Conservation (phyloP, 2,113 vertebrate genomes). For the Ctenodactylus gundi region DNA sequence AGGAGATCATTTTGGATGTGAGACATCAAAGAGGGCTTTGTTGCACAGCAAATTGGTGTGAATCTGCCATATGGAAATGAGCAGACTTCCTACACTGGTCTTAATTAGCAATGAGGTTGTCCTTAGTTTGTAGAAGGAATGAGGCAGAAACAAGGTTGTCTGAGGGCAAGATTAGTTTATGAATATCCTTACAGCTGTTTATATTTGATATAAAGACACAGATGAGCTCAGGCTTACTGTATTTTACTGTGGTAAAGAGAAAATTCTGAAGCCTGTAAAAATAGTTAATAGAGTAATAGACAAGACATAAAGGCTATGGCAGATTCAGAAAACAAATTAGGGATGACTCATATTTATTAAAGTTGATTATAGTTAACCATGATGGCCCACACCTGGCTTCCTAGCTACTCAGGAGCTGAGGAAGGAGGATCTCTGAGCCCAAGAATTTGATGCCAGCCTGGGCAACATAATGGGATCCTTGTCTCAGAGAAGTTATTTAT, state of each 20-base stretch:
- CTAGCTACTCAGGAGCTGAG: no score
- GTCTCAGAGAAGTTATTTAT: no score
- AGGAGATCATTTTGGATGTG: not conserved
- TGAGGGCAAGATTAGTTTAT: not conserved
- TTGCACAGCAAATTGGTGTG: not conserved
- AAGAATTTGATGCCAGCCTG: no score
- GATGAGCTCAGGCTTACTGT: not conserved
- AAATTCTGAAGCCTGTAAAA: not conserved
- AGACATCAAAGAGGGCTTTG: not conserved
- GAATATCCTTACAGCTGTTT: not conserved
- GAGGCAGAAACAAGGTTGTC: not conserved
- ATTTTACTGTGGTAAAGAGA: not conserved
- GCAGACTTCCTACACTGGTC: no score
- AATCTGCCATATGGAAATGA: not conserved
- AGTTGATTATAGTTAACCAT: no score
- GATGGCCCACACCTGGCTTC: no score
- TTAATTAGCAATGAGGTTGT: not conserved
- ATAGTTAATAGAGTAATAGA: not conserved
- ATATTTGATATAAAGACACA: not conserved
- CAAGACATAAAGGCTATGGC: not conserved
- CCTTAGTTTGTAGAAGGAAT: not conserved
- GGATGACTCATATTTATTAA: not conserved
- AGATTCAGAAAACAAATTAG: not conserved
- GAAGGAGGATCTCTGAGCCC: no score
- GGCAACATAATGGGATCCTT: no score